Conservation (phyloP, 2,797 vertebrate species). For the Spinibarbus caldwelli region DNA sequence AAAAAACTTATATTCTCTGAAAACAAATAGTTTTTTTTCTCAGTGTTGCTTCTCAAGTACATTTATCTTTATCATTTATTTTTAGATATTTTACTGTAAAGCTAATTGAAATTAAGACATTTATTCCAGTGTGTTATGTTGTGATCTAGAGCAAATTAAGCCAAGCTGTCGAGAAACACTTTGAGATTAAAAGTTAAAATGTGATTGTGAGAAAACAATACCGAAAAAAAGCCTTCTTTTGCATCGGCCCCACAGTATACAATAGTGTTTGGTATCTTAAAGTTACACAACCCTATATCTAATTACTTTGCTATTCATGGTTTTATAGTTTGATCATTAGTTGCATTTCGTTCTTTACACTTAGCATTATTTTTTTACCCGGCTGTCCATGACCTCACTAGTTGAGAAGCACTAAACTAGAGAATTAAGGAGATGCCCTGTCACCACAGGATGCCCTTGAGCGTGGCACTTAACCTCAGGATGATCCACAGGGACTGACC, state of each 20-base stretch:
- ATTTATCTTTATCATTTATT: neutral
- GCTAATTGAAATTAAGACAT: neutral
- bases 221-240: neutral
- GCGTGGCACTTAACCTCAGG: slow-evolving; percentile 13
- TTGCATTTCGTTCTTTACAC: neutral
- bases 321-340: neutral
- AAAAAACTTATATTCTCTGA: too few relatives aligned
- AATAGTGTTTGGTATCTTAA: neutral
- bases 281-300: neutral
- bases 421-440: slow-evolving; percentile 3
- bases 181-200: neutral
- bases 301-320: neutral
- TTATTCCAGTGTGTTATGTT: neutral
- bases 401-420: slow-evolving; percentile 8
- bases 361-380: neutral
- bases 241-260: too few relatives aligned
- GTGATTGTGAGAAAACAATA: neutral
- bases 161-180: neutral
- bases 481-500: slow-evolving; percentile 14
- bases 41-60: too few relatives aligned
- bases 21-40: too few relatives aligned
- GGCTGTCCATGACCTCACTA: neutral
- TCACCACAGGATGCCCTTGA: slow-evolving; percentile 26
- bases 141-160: too few relatives aligned
- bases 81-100: neutral